Conservation (phyloP, 2,797 vertebrate species). For the Etheostoma nigrum region DNA sequence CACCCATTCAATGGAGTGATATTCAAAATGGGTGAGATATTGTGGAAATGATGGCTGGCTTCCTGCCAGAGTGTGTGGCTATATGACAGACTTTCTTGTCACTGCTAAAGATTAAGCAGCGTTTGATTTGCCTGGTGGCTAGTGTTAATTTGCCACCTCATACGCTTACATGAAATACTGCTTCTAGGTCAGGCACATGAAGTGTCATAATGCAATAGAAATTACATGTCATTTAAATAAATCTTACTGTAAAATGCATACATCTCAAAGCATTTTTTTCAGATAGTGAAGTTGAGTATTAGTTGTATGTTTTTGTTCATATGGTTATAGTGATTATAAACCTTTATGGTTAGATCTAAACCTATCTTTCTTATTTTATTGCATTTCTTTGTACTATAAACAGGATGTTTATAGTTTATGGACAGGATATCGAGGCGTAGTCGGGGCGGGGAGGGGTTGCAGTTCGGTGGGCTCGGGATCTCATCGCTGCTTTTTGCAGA, state of each 20-base stretch:
- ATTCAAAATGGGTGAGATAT: too few relatives aligned
- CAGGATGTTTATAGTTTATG: too few relatives aligned
- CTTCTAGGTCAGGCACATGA: conserved; percentile 41
- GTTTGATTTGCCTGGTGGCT: conserved; percentile 64
- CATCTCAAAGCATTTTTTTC: neutral
- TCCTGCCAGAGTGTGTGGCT: conserved; percentile 35
- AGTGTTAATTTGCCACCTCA: conserved; percentile 43
- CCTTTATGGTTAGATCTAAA: neutral
- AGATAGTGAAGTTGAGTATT: neutral
- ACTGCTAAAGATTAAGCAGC: conserved; percentile 47
- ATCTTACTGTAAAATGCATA: neutral
- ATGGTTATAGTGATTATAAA: neutral
- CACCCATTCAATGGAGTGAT: too few relatives aligned
- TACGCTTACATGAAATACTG: conserved; percentile 24
- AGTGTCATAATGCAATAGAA: conserved; percentile 7
- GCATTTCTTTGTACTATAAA: neutral
- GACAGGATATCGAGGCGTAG: too few relatives aligned
- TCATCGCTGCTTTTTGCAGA: too few relatives aligned
- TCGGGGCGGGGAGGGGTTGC: too few relatives aligned
- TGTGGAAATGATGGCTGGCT: conserved; percentile 41
- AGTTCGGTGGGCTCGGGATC: too few relatives aligned
- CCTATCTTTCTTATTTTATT: neutral
- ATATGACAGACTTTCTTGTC: conserved; percentile 50
- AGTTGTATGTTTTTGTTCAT: neutral
- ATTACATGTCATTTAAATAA: neutral